Percentiles rank a stretch among this genome's conserved stretches.
Evolutionary conservation across 2,888 invertebrate genomes (phyloP).

Genomic region (Callosobruchus maculatus): DNA sequence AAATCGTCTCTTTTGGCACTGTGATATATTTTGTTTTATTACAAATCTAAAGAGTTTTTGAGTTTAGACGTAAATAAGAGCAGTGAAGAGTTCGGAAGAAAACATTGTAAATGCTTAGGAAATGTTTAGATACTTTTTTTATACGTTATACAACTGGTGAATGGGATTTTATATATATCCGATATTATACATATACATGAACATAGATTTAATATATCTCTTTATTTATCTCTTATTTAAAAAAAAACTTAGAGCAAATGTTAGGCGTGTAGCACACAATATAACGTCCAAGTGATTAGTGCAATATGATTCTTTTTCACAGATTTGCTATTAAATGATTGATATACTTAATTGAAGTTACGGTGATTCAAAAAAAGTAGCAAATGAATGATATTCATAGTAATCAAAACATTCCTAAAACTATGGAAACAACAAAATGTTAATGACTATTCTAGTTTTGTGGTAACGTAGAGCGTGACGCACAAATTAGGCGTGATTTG

Average conservation of each 20-base stretch:
- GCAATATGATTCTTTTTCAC: background rate
- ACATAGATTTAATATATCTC: constrained; percentile 27
- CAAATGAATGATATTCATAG: too few relatives aligned
- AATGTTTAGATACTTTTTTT: constrained; percentile 1
- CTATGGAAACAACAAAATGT: too few relatives aligned
- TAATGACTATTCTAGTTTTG: too few relatives aligned
- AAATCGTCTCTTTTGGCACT: constrained; percentile 35
- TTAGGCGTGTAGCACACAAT: constrained; percentile 26
- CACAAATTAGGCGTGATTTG: too few relatives aligned
- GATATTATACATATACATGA: constrained; percentile 14
- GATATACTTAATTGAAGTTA: too few relatives aligned
- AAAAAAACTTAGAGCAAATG: constrained; percentile 25
- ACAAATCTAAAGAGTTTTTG: constrained; percentile 32
- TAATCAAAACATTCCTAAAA: too few relatives aligned
- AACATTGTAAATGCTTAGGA: background rate
- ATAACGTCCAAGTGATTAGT: constrained; percentile 2
- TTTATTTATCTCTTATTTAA: constrained; percentile 29
- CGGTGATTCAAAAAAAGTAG: too few relatives aligned
- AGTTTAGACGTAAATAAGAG: constrained; percentile 12
- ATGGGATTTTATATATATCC: constrained; percentile 31
- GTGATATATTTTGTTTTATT: constrained; percentile 37
- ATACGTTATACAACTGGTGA: constrained; percentile 35
- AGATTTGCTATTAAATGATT: background rate
- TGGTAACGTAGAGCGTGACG: too few relatives aligned
- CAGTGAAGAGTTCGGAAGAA: background rate